Base-by-base conservation (phyloP, 1,140 invertebrate species). In the Microplitis demolitor region DNA sequence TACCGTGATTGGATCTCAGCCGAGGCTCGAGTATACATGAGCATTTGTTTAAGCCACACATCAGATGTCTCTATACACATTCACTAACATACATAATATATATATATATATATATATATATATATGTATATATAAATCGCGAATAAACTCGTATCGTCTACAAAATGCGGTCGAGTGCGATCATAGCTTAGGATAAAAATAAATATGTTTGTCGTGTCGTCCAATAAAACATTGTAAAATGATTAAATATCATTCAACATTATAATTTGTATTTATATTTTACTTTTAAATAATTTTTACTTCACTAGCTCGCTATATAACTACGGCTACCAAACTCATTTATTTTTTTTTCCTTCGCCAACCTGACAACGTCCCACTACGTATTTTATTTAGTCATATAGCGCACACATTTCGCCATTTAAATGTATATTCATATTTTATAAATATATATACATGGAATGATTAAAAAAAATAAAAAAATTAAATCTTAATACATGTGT, bases 1-100 rank as follows among this genome's bases (percentile, higher is more conserved):
- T 70, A 70, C 58, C 58, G 68, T 70, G 68, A 70, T 70, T 70
- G 68, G 68, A 62, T 70, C 68, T 61, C 56, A 60, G 58, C 62
- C 16, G 62, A 64, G 62, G 24, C 24, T 24, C 24, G 24, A 24
- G 24, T 24, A 24, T 24, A 24, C 24, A 24, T 24, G 24, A 24
- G 24, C 24, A 24, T 24, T 24, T 24, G 24, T 24, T 24, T 24
- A 2, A 24, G 24, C 24, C 24, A 24, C 24, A 24, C 24, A 24
- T 24, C 24, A 24, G 24, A 24, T 24, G 24, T 24, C 24, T 45
- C 11, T 45, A 45, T 6, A 45, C 39, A 45, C 8, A 45, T 8
- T 8, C 11, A 11, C 39, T 11, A 4, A 45, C 39, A 45, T 45
- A 11, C 24, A 11, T 45, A 9, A 45, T 45, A 9, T 6, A 45